These are phyloP conservation scores for Spilogale gracilis DNA, from an alignment of 2,113 vertebrate genomes.

Conservation along the genomic window DNA sequence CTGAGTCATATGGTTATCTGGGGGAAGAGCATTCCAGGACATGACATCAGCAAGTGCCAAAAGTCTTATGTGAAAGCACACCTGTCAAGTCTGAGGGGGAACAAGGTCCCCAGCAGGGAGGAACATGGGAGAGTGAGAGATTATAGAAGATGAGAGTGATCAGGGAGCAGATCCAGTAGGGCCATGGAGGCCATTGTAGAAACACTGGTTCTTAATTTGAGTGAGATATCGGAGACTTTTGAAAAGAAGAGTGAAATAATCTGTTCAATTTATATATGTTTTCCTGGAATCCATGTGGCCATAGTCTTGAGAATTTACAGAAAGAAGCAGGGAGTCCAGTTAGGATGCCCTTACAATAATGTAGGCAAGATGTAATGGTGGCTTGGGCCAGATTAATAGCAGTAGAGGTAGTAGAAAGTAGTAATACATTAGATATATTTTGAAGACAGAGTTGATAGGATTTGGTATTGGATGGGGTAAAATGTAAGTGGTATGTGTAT, in stretches of 20 bases:
- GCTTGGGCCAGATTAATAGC: neutral
- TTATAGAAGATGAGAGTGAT: neutral
- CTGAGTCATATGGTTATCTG: fast-evolving
- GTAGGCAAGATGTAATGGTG: neutral
- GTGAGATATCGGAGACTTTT: neutral
- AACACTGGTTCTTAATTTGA: neutral
- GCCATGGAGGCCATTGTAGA: neutral
- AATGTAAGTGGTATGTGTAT: neutral
- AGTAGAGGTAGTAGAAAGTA: neutral
- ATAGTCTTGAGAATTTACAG: neutral
- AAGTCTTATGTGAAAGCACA: neutral
- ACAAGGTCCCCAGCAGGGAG: neutral
- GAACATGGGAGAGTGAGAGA: neutral
- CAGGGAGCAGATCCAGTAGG: neutral
- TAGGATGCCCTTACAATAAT: neutral
- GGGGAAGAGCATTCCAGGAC: neutral
- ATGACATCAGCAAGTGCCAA: neutral
- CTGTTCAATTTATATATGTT: neutral
- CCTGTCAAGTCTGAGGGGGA: neutral
- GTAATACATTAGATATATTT: neutral
- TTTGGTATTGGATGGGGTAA: neutral
- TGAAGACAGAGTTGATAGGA: neutral
- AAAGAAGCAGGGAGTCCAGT: neutral
- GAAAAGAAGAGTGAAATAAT: neutral
- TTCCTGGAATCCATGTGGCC: neutral